These are phyloP conservation scores for Brassicogethes aeneus DNA, from an alignment of 2,888 invertebrate species.

Conservation along the genomic window DNA sequence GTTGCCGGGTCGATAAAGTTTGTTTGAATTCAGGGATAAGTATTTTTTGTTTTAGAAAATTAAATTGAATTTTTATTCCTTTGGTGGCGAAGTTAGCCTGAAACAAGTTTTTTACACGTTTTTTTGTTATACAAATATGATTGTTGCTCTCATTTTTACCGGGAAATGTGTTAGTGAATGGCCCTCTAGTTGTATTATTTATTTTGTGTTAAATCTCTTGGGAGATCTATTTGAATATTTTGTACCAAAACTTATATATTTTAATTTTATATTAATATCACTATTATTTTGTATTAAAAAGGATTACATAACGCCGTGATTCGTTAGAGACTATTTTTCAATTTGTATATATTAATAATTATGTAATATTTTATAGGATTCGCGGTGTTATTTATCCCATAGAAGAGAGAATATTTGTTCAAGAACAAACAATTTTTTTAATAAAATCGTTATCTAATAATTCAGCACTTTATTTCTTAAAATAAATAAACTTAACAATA, in stretches of 20 bases:
- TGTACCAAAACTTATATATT: conserved; percentile 27
- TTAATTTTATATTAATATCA: conserved; percentile 16
- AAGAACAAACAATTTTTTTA: not conserved
- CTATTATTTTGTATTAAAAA: conserved; percentile 3
- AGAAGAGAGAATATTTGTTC: not conserved
- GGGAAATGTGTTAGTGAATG: not conserved
- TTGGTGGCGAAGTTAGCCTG: not conserved
- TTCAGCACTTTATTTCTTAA: not conserved
- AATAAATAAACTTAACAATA: too few species aligned
- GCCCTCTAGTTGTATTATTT: not conserved
- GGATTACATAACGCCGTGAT: not conserved
- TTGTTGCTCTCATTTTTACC: not conserved
- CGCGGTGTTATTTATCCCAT: not conserved
- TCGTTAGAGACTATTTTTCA: not conserved
- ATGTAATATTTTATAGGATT: too few species aligned
- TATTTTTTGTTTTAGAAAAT: too few species aligned
- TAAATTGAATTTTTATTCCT: too few species aligned
- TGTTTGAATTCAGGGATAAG: too few species aligned
- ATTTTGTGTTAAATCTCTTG: not conserved
- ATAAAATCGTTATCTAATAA: not conserved
- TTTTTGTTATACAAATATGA: not conserved
- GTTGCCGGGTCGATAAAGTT: too few species aligned
- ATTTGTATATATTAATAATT: not conserved
- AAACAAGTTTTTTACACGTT: not conserved
- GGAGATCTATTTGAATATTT: conserved; percentile 18